phyloP scores from a whole-genome alignment of 2,113 vertebrate species.

The Thalassarche chlororhynchos region DNA sequence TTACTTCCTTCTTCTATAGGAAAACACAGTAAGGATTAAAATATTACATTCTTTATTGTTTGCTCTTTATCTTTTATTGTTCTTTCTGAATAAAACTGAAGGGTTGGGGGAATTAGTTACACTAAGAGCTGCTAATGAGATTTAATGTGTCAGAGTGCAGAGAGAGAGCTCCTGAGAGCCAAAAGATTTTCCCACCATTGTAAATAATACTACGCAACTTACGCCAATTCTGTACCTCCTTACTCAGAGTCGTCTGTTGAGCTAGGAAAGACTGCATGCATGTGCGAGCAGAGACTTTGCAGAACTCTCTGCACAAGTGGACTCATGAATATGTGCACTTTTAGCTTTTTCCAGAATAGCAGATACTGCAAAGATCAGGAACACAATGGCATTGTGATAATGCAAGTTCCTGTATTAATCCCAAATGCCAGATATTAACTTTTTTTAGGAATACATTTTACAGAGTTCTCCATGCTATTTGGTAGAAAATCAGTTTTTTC shows the following conservation, averaged over 20 bases:
- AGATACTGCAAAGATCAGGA: neutral
- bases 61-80: neutral
- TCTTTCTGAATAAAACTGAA: neutral
- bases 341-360: neutral
- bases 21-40: neutral
- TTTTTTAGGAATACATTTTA: neutral
- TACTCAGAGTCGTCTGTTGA: neutral
- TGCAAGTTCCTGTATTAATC: neutral
- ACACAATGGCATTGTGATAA: neutral
- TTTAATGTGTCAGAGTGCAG: neutral
- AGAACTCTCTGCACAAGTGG: neutral
- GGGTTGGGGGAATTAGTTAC: neutral
- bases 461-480: neutral
- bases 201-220: neutral
- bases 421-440: neutral
- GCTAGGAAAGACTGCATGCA: no score
- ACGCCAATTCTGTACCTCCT: neutral
- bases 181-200: neutral
- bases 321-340: neutral
- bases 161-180: neutral
- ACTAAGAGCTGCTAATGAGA: neutral
- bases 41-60: neutral
- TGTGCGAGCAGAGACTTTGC: neutral
- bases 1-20: neutral
- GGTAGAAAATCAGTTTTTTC: neutral